These are phyloP conservation scores for Clarias platycephalus DNA, from an alignment of 2,797 vertebrate species.

Conservation along the genomic window DNA sequence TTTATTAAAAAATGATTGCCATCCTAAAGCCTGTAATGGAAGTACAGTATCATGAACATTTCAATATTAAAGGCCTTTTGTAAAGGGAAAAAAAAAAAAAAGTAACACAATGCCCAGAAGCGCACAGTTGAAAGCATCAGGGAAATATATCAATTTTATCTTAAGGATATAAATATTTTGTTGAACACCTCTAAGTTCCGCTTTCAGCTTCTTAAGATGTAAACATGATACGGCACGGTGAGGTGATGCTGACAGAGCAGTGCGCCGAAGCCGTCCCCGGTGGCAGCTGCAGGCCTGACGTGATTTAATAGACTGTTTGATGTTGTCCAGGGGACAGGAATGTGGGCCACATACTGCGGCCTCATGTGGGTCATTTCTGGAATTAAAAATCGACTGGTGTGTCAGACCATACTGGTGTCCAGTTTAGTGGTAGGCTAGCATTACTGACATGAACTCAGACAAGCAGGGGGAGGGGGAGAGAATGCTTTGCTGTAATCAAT, in stretches of 20 bases:
- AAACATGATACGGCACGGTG: neutral
- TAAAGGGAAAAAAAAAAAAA: conserved; percentile 5
- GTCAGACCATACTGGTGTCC: conserved; percentile 58
- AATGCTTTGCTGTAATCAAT: conserved; percentile 61
- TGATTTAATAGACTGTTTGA: conserved; percentile 64
- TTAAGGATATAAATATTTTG: neutral
- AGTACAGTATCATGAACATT: neutral
- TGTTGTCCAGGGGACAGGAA: conserved; percentile 62
- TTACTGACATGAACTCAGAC: conserved; percentile 50
- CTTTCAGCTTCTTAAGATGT: neutral
- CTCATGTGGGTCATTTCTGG: conserved; percentile 65
- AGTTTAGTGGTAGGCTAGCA: conserved; percentile 61
- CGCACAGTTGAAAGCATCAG: conserved; percentile 21
- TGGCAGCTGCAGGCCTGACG: conserved; percentile 36
- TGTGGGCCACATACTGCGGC: conserved; percentile 59
- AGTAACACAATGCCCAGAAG: conserved; percentile 30
- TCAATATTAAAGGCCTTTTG: conserved; percentile 26
- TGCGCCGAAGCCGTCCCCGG: conserved; percentile 19
- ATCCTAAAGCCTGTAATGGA: neutral
- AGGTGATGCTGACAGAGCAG: conserved; percentile 15
- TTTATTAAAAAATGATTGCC: neutral
- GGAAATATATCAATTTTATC: conserved; percentile 21
- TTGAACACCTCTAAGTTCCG: neutral
- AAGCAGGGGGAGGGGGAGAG: conserved; percentile 41
- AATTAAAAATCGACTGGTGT: conserved; percentile 64